phyloP scores from a whole-genome alignment of 2,888 invertebrate species.

The Aphidoletes aphidimyza region DNA sequence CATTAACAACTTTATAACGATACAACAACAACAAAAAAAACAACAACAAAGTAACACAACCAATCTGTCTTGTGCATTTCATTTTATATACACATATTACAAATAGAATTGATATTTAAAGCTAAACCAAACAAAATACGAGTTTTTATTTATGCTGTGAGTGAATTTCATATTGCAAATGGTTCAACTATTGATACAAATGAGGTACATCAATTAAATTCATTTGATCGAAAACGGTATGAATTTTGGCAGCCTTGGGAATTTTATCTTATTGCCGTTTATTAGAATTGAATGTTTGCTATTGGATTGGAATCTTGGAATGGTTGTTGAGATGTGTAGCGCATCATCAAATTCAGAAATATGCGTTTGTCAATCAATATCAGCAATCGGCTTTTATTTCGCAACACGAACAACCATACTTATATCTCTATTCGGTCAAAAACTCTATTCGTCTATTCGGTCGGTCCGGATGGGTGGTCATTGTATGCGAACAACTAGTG shows the following conservation, averaged over 20 bases:
- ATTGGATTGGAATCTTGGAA: too few species aligned
- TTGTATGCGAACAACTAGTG: neutral
- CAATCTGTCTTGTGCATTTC: constrained; percentile 42
- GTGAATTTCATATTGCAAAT: too few species aligned
- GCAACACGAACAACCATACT: neutral
- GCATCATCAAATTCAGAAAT: too few species aligned
- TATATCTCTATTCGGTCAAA: neutral
- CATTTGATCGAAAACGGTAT: too few species aligned
- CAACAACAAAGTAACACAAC: too few species aligned
- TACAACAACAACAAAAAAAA: neutral
- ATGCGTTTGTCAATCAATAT: neutral
- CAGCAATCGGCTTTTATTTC: neutral
- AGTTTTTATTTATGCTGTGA: neutral
- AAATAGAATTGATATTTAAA: constrained; percentile 51
- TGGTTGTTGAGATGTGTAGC: too few species aligned
- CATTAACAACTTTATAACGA: constrained; percentile 42
- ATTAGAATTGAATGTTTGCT: too few species aligned
- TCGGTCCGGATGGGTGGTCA: too few species aligned
- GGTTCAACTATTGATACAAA: too few species aligned
- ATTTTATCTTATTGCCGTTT: too few species aligned
- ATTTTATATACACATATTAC: constrained; percentile 50
- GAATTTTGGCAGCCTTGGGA: too few species aligned
- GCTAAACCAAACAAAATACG: neutral
- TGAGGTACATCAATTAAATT: too few species aligned
- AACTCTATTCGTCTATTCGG: neutral